A percentile compares a stretch with the other conserved stretches of the same genome.
Conservation (phyloP, 2,797 vertebrate genomes). For the Pseudotriccus pelzelni region DNA sequence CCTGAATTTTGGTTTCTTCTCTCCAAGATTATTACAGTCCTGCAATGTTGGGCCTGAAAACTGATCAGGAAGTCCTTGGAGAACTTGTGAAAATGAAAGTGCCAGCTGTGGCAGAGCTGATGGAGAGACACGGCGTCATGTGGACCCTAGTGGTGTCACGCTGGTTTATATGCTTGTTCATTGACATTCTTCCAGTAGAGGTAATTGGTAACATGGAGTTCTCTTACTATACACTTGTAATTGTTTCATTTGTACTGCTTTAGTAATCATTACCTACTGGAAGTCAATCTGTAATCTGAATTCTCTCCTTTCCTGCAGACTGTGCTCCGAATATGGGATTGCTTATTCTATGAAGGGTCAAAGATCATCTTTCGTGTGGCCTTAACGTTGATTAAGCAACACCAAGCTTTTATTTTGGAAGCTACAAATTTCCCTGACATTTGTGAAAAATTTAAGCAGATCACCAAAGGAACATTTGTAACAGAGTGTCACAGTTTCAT, state of each 20-base stretch:
- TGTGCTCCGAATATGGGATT: conserved; percentile 95
- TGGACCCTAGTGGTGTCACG: conserved; percentile 93
- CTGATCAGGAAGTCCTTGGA: conserved; percentile 91
- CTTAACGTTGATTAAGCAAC: conserved; percentile 88
- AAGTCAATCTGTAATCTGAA: background rate
- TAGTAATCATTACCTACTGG: background rate
- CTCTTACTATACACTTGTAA: background rate
- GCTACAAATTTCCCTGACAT: conserved; percentile 85
- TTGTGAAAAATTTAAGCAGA: conserved; percentile 89
- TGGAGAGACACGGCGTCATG: conserved; percentile 86
- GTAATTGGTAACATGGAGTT: conserved; percentile 59
- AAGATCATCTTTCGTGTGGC: conserved; percentile 95
- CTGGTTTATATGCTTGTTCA: conserved; percentile 97
- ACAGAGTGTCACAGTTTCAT: conserved; percentile 92
- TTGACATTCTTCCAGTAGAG: conserved; percentile 94
- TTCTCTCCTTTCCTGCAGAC: conserved; percentile 78
- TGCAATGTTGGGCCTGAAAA: conserved; percentile 91
- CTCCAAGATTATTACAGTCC: conserved; percentile 89
- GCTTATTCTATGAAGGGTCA: conserved; percentile 94
- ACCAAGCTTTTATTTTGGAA: conserved; percentile 88
- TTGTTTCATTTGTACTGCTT: background rate
- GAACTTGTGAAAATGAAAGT: conserved; percentile 90
- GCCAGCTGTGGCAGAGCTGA: conserved; percentile 87
- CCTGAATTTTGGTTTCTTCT: background rate
- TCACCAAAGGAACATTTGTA: conserved; percentile 86